Conservation (phyloP, 1,140 invertebrate species). For the Lordiphosa clarofinis region DNA sequence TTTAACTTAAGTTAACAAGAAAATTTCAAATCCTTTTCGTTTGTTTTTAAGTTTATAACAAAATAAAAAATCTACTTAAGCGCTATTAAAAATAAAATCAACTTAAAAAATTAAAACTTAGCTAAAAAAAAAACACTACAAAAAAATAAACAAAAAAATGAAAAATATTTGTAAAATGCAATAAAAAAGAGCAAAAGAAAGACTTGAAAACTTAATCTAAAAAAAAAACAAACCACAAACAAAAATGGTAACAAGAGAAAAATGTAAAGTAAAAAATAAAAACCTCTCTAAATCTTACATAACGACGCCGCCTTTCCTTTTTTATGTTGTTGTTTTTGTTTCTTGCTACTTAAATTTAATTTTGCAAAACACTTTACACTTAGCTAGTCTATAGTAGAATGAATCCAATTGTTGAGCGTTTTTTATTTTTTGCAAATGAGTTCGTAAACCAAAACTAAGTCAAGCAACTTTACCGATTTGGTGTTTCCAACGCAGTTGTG, state of each 20-base stretch:
- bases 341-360: slow-evolving; percentile 41
- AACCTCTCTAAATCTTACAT: slow-evolving; percentile 22
- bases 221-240: slow-evolving; percentile 29
- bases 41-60: slow-evolving; percentile 50
- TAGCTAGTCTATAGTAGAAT: slow-evolving; percentile 65
- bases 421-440: slow-evolving; percentile 30
- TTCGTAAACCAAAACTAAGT: slow-evolving; percentile 70
- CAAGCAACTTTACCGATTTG: slow-evolving; percentile 68
- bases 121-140: slow-evolving; percentile 50
- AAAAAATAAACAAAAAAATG: slow-evolving; percentile 45
- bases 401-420: slow-evolving; percentile 31
- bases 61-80: slow-evolving; percentile 53
- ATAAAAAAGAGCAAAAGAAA: slow-evolving; percentile 80
- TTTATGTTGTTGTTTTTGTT: slow-evolving; percentile 7
- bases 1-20: slow-evolving; percentile 48
- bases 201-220: slow-evolving; percentile 73
- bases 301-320: not conserved
- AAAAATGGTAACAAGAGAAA: slow-evolving; percentile 36
- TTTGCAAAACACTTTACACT: slow-evolving; percentile 39
- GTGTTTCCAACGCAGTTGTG: slow-evolving; percentile 76
- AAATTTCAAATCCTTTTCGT: slow-evolving; percentile 56
- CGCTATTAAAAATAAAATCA: slow-evolving; percentile 22
- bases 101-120: slow-evolving; percentile 53
- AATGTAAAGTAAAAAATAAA: slow-evolving; percentile 35
- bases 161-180: slow-evolving; percentile 69